Percentiles rank a stretch among this genome's conserved stretches.
phyloP scores from a whole-genome alignment of 2,113 vertebrate species.

The Lepus timidus region DNA sequence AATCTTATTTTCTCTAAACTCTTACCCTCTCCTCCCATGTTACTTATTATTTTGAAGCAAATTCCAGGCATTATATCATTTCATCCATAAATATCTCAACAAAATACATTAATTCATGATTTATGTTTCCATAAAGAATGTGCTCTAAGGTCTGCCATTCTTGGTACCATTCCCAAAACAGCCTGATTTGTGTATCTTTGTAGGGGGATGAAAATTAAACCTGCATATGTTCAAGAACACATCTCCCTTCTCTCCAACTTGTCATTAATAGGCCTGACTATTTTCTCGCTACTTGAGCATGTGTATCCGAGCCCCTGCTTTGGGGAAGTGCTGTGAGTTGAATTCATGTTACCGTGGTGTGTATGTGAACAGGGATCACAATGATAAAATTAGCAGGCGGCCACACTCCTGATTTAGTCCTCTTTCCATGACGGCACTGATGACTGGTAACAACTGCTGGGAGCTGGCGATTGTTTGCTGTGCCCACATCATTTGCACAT shows the following conservation, averaged over 20 bases:
- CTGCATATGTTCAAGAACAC: neutral
- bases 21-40: neutral
- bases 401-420: slow-evolving; percentile 29
- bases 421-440: slow-evolving; percentile 56
- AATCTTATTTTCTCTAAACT: slow-evolving; percentile 5
- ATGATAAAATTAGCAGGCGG: slow-evolving; percentile 47
- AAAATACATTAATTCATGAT: slow-evolving; percentile 46
- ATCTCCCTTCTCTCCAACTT: neutral
- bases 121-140: slow-evolving; percentile 24
- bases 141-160: neutral
- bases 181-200: slow-evolving; percentile 4
- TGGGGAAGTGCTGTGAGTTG: slow-evolving; percentile 7
- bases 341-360: neutral
- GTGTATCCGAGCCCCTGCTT: neutral
- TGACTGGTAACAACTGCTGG: slow-evolving; percentile 32
- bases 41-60: slow-evolving; percentile 60
- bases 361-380: neutral
- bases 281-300: neutral
- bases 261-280: neutral
- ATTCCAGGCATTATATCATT: neutral
- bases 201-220: neutral
- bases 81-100: slow-evolving; percentile 56
- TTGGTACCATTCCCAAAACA: neutral
- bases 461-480: neutral
- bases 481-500: neutral